Evolutionary conservation across 2,113 vertebrate species (phyloP), one percentile per base, ranked within the genome.

Genomic region (Edolisoma coerulescens): DNA sequence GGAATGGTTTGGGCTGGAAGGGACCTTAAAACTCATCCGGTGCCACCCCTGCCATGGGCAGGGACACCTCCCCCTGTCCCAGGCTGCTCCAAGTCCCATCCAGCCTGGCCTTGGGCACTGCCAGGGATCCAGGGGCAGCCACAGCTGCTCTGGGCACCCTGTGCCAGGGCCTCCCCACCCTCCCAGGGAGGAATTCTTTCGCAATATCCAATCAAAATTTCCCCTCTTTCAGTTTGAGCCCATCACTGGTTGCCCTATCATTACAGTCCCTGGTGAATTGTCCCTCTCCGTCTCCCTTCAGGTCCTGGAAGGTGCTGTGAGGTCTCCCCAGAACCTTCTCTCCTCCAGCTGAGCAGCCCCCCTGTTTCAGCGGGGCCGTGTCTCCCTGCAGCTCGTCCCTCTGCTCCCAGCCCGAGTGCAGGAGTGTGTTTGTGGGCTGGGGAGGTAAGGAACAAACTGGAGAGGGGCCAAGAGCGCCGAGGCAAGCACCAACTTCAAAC

Each of bases 1-100:
- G 74, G 27, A 49, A 49, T 11, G 27, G 12, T 41, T 39, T 49
- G 74, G 57, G 57, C 0, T 1, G 57, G 49, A 26, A 61, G 45
- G 16, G 35, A 39, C 28, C 56, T 30, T 4, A 45, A 2, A 52
- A 0, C 3, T 1, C 26, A 16, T 4, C 28, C 19, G 1, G 1
- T 18, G 0, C 27, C 35, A 18, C 10, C 61, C 24, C 53, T 59
- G 61, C 71, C 71, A 27, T 3, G 47, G 39, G 28, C 56, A 79
- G 56, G 75, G 65, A 54, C 65, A n/a, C 28, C 24, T 79, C 0
- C 57, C 57, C 32, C 11, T 26, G 9, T 30, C 49, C 56, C 74
- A 68, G 44, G 39, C 0, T 14, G 39, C n/a, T 56, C 81, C 74
- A 3, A 83, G 26, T 28, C 23, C 64, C 61, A 54, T 33, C 84